These are phyloP conservation scores for Aleiodes alternator DNA, from an alignment of 2,888 invertebrate species.

Conservation along the genomic window DNA sequence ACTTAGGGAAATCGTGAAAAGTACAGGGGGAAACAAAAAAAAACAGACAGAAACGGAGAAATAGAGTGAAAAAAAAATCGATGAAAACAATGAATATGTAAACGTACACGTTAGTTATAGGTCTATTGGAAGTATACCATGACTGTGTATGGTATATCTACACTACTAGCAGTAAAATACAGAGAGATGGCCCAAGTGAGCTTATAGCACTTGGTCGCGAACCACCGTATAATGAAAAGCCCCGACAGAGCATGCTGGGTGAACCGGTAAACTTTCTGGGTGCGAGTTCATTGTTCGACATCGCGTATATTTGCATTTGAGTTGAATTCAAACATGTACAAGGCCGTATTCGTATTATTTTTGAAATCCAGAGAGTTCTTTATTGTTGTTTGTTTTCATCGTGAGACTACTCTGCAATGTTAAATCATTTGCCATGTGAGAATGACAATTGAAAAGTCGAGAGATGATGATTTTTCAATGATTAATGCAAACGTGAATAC, in stretches of 20 bases:
- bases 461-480: no score
- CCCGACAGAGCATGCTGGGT: slow-evolving; percentile 21
- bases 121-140: slow-evolving; percentile 2
- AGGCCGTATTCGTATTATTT: background rate
- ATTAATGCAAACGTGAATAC: no score
- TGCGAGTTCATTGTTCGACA: slow-evolving; percentile 46
- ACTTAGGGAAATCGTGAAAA: slow-evolving; percentile 17
- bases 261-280: slow-evolving; percentile 35
- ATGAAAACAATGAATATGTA: slow-evolving; percentile 25
- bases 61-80: slow-evolving; percentile 1
- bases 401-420: background rate
- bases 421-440: slow-evolving; percentile 5
- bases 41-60: background rate
- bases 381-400: slow-evolving; percentile 13
- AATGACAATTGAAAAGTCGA: no score
- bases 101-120: slow-evolving; percentile 21
- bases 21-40: no score
- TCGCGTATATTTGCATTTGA: slow-evolving; percentile 39
- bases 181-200: slow-evolving; percentile 12
- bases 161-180: background rate
- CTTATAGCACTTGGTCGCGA: slow-evolving; percentile 23
- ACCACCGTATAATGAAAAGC: slow-evolving; percentile 26
- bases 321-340: slow-evolving; percentile 20
- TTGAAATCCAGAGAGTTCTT: slow-evolving; percentile 24
- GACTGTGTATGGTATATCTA: background rate